A percentile compares a stretch with the other conserved stretches of the same genome.
Evolutionary conservation across 2,797 vertebrate species (phyloP).

Genomic region (Apodemus agrarius): DNA sequence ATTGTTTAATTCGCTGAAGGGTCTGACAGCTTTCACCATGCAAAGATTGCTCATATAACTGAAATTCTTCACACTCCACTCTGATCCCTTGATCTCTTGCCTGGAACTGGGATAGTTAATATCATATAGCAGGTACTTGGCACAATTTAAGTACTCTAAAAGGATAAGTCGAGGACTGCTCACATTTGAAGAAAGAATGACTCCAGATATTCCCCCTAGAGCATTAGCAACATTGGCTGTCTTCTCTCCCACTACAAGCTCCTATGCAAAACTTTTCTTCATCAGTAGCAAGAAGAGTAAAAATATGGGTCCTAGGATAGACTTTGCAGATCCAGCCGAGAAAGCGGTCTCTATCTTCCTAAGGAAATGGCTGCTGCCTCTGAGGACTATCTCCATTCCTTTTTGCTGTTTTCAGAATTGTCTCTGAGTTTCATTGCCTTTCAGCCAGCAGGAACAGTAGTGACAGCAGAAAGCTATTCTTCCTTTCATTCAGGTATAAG

Average conservation of each 20-base stretch:
- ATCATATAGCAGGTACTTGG: not conserved
- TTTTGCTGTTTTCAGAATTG: constrained; percentile 50
- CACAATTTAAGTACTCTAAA: not conserved
- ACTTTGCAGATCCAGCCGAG: not conserved
- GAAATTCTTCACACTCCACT: not conserved
- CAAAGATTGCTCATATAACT: not conserved
- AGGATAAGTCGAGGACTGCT: not conserved
- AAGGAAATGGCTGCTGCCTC: not conserved
- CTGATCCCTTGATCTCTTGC: not conserved
- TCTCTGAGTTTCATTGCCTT: constrained; percentile 60
- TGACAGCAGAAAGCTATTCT: constrained; percentile 36
- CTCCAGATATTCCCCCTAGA: not conserved
- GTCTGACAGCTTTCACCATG: not conserved
- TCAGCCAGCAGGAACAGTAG: not conserved
- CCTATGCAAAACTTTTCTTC: not conserved
- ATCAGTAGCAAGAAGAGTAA: not conserved
- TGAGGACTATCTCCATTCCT: constrained; percentile 1
- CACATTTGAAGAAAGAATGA: not conserved
- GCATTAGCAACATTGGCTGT: not conserved
- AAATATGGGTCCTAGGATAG: not conserved
- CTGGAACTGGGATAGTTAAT: not conserved
- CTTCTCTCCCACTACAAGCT: not conserved
- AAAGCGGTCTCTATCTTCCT: not conserved
- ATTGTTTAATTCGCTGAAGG: not conserved
- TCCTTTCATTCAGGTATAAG: not conserved